A percentile compares a stretch with the other conserved stretches of the same genome.
These are phyloP conservation scores for Orientallactaga sibirica DNA, from an alignment of 2,797 vertebrate species.

Conservation along the genomic window DNA sequence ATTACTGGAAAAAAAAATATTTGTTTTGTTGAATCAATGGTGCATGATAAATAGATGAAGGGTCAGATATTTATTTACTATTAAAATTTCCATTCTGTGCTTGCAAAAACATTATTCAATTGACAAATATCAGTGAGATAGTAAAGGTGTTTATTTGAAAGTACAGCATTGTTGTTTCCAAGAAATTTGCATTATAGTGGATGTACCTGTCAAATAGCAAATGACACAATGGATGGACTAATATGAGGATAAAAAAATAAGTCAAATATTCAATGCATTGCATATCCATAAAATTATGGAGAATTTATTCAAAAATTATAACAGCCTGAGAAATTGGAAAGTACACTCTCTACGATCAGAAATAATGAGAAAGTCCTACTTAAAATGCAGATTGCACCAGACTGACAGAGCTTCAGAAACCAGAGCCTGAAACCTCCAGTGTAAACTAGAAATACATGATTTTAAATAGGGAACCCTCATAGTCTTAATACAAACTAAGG, in stretches of 20 bases:
- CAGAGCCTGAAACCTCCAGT: background rate
- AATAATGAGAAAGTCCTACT: background rate
- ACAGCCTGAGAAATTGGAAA: background rate
- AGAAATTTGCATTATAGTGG: background rate
- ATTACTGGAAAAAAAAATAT: background rate
- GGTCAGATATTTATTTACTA: background rate
- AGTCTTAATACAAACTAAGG: background rate
- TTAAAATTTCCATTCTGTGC: background rate
- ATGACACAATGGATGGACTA: background rate
- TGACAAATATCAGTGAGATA: background rate
- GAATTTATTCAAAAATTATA: background rate
- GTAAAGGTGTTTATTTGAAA: background rate
- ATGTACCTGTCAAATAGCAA: background rate
- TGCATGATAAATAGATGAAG: background rate
- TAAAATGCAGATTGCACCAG: background rate
- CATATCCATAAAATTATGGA: background rate
- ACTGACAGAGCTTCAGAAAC: background rate
- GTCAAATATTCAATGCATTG: background rate
- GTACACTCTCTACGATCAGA: background rate
- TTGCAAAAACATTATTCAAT: background rate
- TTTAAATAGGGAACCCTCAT: background rate
- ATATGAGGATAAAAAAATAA: background rate
- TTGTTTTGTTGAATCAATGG: background rate
- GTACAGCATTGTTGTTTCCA: background rate
- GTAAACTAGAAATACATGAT: background rate